phyloP scores from a whole-genome alignment of 2,888 invertebrate species.

The Xylota sylvarum region DNA sequence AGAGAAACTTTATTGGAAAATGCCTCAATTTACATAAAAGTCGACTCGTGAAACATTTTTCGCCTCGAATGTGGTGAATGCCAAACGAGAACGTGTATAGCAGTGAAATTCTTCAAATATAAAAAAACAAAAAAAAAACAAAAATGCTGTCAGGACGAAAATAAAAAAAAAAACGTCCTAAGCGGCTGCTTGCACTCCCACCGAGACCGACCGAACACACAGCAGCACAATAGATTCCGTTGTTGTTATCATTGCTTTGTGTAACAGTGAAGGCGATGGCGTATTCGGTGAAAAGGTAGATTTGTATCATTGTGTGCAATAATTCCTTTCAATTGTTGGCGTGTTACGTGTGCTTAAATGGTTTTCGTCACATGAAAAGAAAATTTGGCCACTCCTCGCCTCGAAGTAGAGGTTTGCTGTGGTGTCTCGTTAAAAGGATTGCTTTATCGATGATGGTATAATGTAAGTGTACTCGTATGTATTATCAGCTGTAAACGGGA shows the following conservation, averaged over 20 bases:
- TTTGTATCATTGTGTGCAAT: slow-evolving; percentile 58
- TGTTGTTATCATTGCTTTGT: slow-evolving; percentile 66
- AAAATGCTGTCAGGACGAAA: slow-evolving; percentile 21
- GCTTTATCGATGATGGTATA: slow-evolving; percentile 2
- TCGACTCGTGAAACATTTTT: slow-evolving; percentile 67
- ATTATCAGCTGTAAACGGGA: background rate
- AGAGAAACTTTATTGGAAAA: slow-evolving; percentile 72
- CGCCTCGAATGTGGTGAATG: slow-evolving; percentile 54
- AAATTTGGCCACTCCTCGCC: slow-evolving; percentile 59
- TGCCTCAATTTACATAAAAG: slow-evolving; percentile 77
- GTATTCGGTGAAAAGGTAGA: slow-evolving; percentile 51
- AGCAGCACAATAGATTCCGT: slow-evolving; percentile 47
- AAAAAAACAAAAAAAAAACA: slow-evolving; percentile 30
- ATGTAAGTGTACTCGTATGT: background rate
- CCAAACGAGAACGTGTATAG: slow-evolving; percentile 56
- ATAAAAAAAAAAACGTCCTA: slow-evolving; percentile 3
- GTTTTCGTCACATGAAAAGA: slow-evolving; percentile 65
- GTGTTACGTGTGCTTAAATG: slow-evolving; percentile 71
- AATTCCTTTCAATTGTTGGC: slow-evolving; percentile 70
- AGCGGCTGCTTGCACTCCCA: slow-evolving; percentile 68
- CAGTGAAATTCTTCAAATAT: slow-evolving; percentile 59
- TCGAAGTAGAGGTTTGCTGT: background rate
- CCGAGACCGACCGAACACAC: slow-evolving; percentile 10
- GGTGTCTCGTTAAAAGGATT: slow-evolving; percentile 29
- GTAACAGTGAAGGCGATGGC: slow-evolving; percentile 7